Evolutionary conservation across 2,113 vertebrate species (phyloP), one percentile per base, ranked within the genome.

Genomic region (Rutilus rutilus): DNA sequence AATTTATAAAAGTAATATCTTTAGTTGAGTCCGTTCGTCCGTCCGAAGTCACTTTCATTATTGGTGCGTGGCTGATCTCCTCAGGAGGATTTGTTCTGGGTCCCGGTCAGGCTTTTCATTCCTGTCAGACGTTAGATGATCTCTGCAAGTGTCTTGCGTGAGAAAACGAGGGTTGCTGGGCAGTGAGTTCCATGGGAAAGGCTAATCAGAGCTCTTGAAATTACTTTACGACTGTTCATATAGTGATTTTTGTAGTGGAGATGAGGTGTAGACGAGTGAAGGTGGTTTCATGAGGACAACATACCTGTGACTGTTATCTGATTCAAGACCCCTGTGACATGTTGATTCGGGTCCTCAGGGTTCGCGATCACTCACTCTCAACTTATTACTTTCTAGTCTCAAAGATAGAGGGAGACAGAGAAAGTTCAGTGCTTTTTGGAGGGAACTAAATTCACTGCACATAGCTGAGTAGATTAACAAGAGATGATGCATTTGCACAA

Each of bases 311-410:
- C 33, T 85, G 17, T 54, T 84, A 54, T 84, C 65, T 84, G 64
- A 84, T 52, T 81, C 77, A 87, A 50, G 77, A 60, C 17, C 3
- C 7, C 45, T 21, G n/a, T 60, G 59, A 62, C 73, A 78, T 47
- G 77, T 60, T 39, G 57, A 67, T 80, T 82, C 33, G 81, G 78
- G 15, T 82, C n/a, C 52, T 85, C n/a, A 69, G 59, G 36, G 36
- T 76, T 81, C 67, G 62, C 0, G 25, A 57, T 59, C 57, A 71
- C 78, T 85, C 69, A 45, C 59, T 76, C 42, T 23, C 6, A n/a
- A 23, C 77, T 42, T 45, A 79, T 62, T 79, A 36, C 21, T 9
- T 59, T 62, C 54, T 59, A 15, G 42, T 57, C 54, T 57, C 54
- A 80, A 47, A 64, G 62, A 21, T 54, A 21, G 39, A 62, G 67